Base-by-base conservation (phyloP, 2,888 invertebrate genomes). In the Lydus trimaculatus region DNA sequence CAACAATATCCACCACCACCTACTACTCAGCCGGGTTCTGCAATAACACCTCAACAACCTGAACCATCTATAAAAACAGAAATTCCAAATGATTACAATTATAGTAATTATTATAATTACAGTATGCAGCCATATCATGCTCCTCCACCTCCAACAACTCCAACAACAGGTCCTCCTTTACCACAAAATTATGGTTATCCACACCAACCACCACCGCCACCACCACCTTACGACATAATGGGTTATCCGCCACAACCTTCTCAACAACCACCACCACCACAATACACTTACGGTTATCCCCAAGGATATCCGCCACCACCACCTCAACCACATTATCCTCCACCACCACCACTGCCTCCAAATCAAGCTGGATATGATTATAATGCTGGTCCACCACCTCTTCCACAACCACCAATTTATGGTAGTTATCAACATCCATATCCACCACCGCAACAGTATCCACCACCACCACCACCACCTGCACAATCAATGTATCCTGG, bases 151-250 rank as follows among this genome's bases (percentile, higher is more conserved):
- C 63, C 67, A 43, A 43, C 43, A 43, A 7, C 17, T 17, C 6
- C 33, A 48, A 9, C 63, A 28, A 11, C 58, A 58, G 28, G 23
- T 3, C 13, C 61, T 68, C 76, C 78, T 6, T 73, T 73, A 9
- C 75, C 79, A 5, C 81, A 81, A 56, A 80, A 79, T 48, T 84
- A 84, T 68, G 78, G 73, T 33, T 83, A 84, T 69, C 78, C 78
- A 7, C 78, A 78, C 17, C 80, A 81, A 65, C 84, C 80, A 8
- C 43, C 43, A 60, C 81, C 83, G 8, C 82, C 83, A 60, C 81
- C 83, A 11, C 82, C 83, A 9, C 80, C 83, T 0, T 84, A 84
- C 67, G 84, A 84, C 60, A 78, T 80, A 72, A 81, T 82, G 78
- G 79, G 77, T 31, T 84, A 84, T 73, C 80, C 80, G 0, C 79